Base-by-base conservation (phyloP, 2,797 vertebrate genomes). In the Coilia nasus region DNA sequence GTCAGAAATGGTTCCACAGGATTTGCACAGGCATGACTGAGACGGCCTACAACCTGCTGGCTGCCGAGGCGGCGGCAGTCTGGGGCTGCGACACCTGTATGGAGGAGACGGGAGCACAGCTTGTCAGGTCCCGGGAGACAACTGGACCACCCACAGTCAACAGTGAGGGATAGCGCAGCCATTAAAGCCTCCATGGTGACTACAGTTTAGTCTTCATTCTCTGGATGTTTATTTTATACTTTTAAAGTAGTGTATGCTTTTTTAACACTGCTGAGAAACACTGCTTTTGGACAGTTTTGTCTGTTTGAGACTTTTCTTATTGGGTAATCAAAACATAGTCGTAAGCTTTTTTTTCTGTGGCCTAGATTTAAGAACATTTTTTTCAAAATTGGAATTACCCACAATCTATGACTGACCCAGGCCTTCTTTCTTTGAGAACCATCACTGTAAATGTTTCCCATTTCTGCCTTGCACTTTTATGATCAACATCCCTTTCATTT, bases 21-120 rank as follows among this genome's bases (percentile, higher is more conserved):
- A 83, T 96, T 85, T 97, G 96, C 64, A 97, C 96, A 0, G 96
- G 96, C 35, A 96, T 97, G 96, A 97, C 96, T 0, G 96, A 97
- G 90, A 95, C 95, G 0, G 96, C 96, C 0, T 97, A 96, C 0
- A 95, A 96, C 56, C 93, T 97, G 3, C 93, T 97, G 0, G 96
- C 95, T 0, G 95, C 96, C 0, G 97, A 97, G 90, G 90, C 93
- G 0, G 94, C 94, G 0, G 96, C 97, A 0, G 95, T 97, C 0
- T 97, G 96, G 96, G 95, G 96, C 80, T 97, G 97, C 54, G 96
- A 97, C 85, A 87, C 94, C 3, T 97, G 96, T 85, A 96, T 97
- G 96, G 94, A 95, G 12, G 94, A 95, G 87, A 95, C 94, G 81
- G 95, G 95, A 17, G 93, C 95, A 1, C 95, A 94, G 87, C 87